A percentile compares a stretch with the other conserved stretches of the same genome.
Conservation (phyloP, 1,140 invertebrate species). For the Wasmannia auropunctata region DNA sequence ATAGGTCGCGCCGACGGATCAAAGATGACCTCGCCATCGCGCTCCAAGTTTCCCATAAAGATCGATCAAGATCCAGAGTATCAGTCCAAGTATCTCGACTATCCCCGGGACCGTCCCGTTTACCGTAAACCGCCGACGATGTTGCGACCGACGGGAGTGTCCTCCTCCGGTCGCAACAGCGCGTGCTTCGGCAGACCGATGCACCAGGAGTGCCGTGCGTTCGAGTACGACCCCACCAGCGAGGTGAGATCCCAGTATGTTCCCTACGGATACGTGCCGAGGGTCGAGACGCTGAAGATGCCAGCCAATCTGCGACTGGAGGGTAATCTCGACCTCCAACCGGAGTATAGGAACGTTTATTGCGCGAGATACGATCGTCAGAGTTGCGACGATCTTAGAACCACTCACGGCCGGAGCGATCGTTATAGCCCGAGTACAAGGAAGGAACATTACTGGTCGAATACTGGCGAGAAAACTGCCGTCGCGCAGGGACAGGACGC, state of each 20-base stretch:
- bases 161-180: constrained; percentile 66
- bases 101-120: constrained; percentile 72
- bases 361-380: constrained; percentile 67
- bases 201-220: constrained; percentile 40
- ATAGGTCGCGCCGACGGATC: constrained; percentile 82
- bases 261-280: constrained; percentile 76
- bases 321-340: constrained; percentile 82
- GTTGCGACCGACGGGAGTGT: constrained; percentile 64
- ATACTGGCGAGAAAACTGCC: constrained; percentile 71
- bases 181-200: constrained; percentile 19
- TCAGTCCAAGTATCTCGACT: constrained; percentile 81
- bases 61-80: constrained; percentile 84
- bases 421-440: constrained; percentile 75
- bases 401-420: constrained; percentile 63
- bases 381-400: constrained; percentile 56
- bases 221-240: constrained; percentile 70
- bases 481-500: constrained; percentile 78
- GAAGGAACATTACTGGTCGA: constrained; percentile 79
- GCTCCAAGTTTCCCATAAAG: constrained; percentile 76
- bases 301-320: constrained; percentile 80
- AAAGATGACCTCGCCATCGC: constrained; percentile 75
- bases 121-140: constrained; percentile 74
- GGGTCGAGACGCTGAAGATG: constrained; percentile 77
- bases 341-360: constrained; percentile 84
- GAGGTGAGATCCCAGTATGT: constrained; percentile 79